Conservation (phyloP, 1,140 invertebrate species). For the Leptinotarsa lineolata region DNA sequence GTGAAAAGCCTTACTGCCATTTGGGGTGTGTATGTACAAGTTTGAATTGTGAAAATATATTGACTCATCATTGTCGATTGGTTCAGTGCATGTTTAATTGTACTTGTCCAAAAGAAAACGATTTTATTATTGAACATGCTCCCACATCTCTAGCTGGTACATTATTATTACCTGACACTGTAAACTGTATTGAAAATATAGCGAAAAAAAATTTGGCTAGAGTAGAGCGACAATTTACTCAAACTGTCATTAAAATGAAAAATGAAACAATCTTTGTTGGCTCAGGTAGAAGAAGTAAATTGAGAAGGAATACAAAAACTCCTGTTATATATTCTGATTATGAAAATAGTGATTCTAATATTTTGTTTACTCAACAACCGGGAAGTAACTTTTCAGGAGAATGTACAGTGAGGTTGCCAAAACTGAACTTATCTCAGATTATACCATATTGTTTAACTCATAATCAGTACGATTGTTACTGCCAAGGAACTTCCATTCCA, state of each 20-base stretch:
- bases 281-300: slow-evolving; percentile 42
- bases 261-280: slow-evolving; percentile 56
- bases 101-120: slow-evolving; percentile 47
- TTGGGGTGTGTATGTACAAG: slow-evolving; percentile 59
- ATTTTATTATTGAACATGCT: slow-evolving; percentile 19
- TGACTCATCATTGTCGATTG: slow-evolving; percentile 55
- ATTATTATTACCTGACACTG: slow-evolving; percentile 46
- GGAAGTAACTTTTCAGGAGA: slow-evolving; percentile 25
- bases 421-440: slow-evolving; percentile 43
- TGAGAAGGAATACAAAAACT: slow-evolving; percentile 48
- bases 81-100: slow-evolving; percentile 58
- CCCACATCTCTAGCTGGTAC: slow-evolving; percentile 32
- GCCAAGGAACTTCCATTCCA: slow-evolving; percentile 34
- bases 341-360: slow-evolving; percentile 36
- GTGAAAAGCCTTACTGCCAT: slow-evolving; percentile 54
- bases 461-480: slow-evolving; percentile 51
- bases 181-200: slow-evolving; percentile 53
- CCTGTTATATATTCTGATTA: slow-evolving; percentile 55
- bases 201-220: slow-evolving; percentile 54
- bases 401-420: slow-evolving; percentile 39
- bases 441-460: slow-evolving; percentile 53
- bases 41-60: slow-evolving; percentile 43
- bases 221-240: slow-evolving; percentile 57
- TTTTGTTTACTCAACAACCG: slow-evolving; percentile 15
- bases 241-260: slow-evolving; percentile 55